A percentile compares a stretch with the other conserved stretches of the same genome.
phyloP scores from a whole-genome alignment of 1,140 invertebrate genomes.

The Paralvinella palmiformis region DNA sequence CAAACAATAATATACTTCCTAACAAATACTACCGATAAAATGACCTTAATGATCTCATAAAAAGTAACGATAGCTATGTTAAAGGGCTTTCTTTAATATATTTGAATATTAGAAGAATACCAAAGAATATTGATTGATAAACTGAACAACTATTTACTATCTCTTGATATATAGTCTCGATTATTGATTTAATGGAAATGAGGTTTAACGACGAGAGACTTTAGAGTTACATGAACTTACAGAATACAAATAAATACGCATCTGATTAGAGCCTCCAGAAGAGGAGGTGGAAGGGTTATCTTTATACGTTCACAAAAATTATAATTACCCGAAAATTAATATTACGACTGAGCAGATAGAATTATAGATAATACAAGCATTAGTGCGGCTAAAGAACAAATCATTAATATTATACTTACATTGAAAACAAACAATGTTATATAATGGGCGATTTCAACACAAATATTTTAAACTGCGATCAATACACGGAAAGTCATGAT shows the following conservation, averaged over 20 bases:
- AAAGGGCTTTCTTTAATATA: neutral
- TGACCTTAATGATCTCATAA: neutral
- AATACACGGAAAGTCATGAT: neutral
- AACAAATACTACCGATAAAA: neutral
- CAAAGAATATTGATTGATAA: neutral
- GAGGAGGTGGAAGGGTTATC: too few relatives aligned
- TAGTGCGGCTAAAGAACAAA: neutral
- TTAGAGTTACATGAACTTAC: neutral
- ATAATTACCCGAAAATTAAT: too few relatives aligned
- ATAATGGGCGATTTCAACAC: too few relatives aligned
- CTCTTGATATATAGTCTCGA: neutral
- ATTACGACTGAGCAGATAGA: too few relatives aligned
- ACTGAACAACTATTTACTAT: too few relatives aligned
- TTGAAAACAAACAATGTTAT: too few relatives aligned
- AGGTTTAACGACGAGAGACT: neutral
- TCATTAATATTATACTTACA: too few relatives aligned
- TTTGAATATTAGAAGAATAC: neutral
- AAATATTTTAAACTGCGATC: too few relatives aligned
- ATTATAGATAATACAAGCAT: too few relatives aligned
- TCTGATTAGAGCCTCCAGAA: neutral
- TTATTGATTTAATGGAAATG: neutral
- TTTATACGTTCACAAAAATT: too few relatives aligned
- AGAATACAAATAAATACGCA: neutral
- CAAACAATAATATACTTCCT: neutral
- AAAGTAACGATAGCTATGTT: neutral